Base-by-base conservation (phyloP, 2,113 vertebrate genomes). In the Pyxicephalus adspersus region DNA sequence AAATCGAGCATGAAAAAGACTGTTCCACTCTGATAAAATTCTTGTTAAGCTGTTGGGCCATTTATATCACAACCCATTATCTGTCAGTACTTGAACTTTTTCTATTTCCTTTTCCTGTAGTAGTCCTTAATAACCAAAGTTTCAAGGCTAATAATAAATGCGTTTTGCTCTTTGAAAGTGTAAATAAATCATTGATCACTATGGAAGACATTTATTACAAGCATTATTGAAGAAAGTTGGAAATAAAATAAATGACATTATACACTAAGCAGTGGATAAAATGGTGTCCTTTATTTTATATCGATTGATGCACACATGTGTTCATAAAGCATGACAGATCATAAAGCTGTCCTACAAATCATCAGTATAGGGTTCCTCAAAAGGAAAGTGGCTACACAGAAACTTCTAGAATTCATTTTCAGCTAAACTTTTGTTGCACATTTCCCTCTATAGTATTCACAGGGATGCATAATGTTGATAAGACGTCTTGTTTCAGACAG, bases 21-120 rank as follows among this genome's bases (percentile, higher is more conserved):
- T 26, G 25, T 81, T 88, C 58, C 18, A 64, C 80, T 76, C 80
- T 84, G 84, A 86, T 84, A 86, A 84, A 88, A 85, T 84, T 83
- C 81, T 88, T 83, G 83, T 84, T 87, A 86, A 87, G 76, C 23
- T 82, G 73, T 76, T 29, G 20, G 61, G 58, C 83, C 79, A 75
- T 89, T 88, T 88, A 76, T 84, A 88, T 84, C 67, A 66, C 66
- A 84, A 85, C 17, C 64, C 34, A 84, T 84, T 87, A 86, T 86
- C 80, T 88, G 61, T 51, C 85, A 55, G 58, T 64, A 73, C 70
- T 85, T 86, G 81, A 86, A 86, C 61, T 86, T 81, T 87, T 67
- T 81, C 68, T 66, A 84, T 67, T 66, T 81, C 51, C 28, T 22
- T 22, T 23, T 77, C 52, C 78, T 67, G 60, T 19, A 64, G 80